Conservation (phyloP, 2,888 invertebrate genomes). For the Euplexia lucipara region DNA sequence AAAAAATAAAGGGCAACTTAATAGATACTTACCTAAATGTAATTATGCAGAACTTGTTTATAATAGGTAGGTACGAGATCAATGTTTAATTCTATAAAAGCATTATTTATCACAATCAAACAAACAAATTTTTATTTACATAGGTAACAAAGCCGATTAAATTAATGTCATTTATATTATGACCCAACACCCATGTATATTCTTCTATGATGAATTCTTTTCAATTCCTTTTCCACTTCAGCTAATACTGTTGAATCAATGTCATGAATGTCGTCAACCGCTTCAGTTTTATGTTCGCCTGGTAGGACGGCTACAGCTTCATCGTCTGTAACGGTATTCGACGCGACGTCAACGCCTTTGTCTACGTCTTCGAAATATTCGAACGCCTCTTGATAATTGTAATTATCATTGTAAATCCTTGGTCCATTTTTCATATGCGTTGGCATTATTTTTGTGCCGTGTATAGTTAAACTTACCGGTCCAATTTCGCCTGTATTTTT, state of each 20-base stretch:
- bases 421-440: conserved; percentile 91
- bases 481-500: conserved; percentile 91
- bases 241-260: conserved; percentile 73
- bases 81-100: neutral
- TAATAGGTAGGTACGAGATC: conserved; percentile 34
- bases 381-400: conserved; percentile 76
- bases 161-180: conserved; percentile 17
- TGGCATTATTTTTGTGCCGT: conserved; percentile 93
- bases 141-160: conserved; percentile 15
- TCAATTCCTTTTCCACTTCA: conserved; percentile 80
- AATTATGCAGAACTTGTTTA: neutral
- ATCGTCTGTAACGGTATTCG: conserved; percentile 65
- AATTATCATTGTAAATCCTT: conserved; percentile 89
- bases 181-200: conserved; percentile 55
- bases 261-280: conserved; percentile 60
- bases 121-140: conserved; percentile 9
- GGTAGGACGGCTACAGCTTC: conserved; percentile 68
- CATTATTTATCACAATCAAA: conserved; percentile 12
- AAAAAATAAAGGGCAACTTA: too few species aligned
- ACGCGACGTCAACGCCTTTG: conserved; percentile 60
- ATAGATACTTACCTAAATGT: too few species aligned
- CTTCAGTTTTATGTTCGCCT: conserved; percentile 69
- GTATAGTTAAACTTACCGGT: conserved; percentile 91
- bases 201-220: conserved; percentile 81
- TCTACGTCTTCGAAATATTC: conserved; percentile 66